A percentile compares a stretch with the other conserved stretches of the same genome.
phyloP scores from a whole-genome alignment of 2,113 vertebrate species.

The Entomyzon cyanotis region DNA sequence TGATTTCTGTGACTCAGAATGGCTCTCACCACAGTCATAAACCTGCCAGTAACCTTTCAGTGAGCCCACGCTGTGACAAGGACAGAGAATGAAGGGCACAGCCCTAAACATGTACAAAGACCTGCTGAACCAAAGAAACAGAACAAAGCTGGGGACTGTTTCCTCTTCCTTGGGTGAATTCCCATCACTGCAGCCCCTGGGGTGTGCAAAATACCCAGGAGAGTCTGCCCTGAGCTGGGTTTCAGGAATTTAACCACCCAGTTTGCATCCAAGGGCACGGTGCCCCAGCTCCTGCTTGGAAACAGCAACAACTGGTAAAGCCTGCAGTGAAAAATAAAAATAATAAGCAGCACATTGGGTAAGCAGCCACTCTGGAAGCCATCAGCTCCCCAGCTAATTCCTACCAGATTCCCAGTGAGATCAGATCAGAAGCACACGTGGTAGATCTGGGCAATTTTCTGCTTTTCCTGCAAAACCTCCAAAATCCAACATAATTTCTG shows the following conservation, averaged over 20 bases:
- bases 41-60: not conserved
- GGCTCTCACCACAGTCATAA: not conserved
- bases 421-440: not conserved
- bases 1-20: not conserved
- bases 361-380: not conserved
- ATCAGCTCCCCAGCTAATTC: not conserved
- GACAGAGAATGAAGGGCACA: not conserved
- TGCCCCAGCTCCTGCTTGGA: not conserved
- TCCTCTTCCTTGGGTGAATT: not conserved
- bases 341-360: not conserved
- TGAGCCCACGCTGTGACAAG: not conserved
- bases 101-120: fast-evolving
- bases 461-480: not conserved
- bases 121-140: not conserved
- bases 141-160: not conserved
- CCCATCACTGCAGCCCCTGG: not conserved
- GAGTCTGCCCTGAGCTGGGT: not conserved
- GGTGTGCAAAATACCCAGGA: not conserved
- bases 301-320: not conserved
- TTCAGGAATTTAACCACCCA: not conserved
- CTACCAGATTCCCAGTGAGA: not conserved
- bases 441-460: not conserved
- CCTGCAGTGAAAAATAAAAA: not conserved
- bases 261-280: not conserved
- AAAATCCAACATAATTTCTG: not conserved